Conservation (phyloP, 2,888 invertebrate species). For the Pseudococcus jackbeardsleyi region DNA sequence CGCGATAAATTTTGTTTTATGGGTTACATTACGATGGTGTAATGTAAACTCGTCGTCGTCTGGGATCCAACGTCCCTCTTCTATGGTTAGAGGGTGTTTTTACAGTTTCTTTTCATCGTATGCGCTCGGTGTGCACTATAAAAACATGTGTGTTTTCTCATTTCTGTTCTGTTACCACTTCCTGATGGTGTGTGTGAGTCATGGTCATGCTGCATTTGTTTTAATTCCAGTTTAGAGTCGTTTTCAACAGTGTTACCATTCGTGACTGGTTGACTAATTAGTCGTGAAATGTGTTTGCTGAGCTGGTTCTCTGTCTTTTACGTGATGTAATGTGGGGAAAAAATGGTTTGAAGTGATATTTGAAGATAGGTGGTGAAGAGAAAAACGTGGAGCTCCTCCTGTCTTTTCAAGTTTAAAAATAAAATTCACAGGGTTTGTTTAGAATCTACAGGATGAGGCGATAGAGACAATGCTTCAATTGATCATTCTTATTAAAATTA, state of each 20-base stretch:
- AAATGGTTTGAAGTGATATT: background rate
- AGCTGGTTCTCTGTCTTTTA: background rate
- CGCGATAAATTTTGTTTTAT: background rate
- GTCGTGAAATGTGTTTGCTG: constrained; percentile 13
- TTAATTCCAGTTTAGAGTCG: constrained; percentile 9
- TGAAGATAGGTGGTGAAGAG: no score
- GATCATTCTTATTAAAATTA: no score
- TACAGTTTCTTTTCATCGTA: constrained; percentile 30
- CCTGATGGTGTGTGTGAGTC: constrained; percentile 50
- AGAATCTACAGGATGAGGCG: background rate
- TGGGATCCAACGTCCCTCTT: background rate
- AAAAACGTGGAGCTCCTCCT: background rate
- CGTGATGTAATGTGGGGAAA: background rate
- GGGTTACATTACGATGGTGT: background rate
- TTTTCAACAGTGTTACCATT: constrained; percentile 21
- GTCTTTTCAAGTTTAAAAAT: background rate
- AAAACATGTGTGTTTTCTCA: constrained; percentile 46
- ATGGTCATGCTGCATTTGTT: constrained; percentile 51
- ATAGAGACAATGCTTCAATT: no score
- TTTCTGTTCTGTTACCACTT: constrained; percentile 35
- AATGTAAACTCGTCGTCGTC: background rate
- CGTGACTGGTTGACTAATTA: background rate
- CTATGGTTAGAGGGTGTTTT: constrained; percentile 3
- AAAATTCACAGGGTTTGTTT: background rate
- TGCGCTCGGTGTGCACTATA: background rate